Evolutionary conservation across 2,113 vertebrate species (phyloP), one percentile per base, ranked within the genome.

Genomic region (Hippoglossus stenolepis): DNA sequence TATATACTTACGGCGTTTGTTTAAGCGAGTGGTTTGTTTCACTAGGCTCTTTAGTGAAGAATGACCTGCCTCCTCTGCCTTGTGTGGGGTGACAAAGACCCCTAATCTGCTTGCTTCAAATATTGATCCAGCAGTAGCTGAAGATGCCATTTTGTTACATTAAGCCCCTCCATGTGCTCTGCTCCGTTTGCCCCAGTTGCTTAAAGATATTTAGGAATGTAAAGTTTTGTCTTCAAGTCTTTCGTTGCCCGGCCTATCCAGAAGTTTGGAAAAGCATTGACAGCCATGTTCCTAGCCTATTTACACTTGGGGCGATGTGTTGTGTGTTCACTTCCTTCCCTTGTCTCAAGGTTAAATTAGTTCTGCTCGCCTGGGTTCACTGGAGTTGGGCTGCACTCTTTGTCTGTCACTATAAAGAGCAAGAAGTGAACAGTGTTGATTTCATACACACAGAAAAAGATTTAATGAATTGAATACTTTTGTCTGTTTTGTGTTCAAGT

Each of bases 101-200:
- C 87, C 79, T 84, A 86, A 79, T 91, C 82, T 86, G 81, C 83
- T 73, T 68, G 78, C 81, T 80, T 91, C 83, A 89, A 85, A 87
- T 93, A 92, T 92, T 91, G 90, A 92, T 92, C 89, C 88, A 88
- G 74, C 75, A 90, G 75, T 78, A 84, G 89, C 86, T 74, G 79
- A 90, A 87, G 91, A 93, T 92, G 89, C 90, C 91, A 92, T 94
- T 92, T 93, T 93, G 90, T 89, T 87, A 83, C 79, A 86, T 78
- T 84, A 91, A 87, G 81, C 70, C 58, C 70, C 75, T 64, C 77
- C 58, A 70, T 88, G 73, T 78, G 85, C 73, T 74, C 57, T 21
- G 20, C 75, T 73, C 80, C 43, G 35, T 77, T 82, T 65, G 84
- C 54, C 26, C 60, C 49, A 7, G 38, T 74, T 69, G 43, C 59